A percentile compares a stretch with the other conserved stretches of the same genome.
phyloP scores from a whole-genome alignment of 2,888 invertebrate genomes.

The Amiota mariae region DNA sequence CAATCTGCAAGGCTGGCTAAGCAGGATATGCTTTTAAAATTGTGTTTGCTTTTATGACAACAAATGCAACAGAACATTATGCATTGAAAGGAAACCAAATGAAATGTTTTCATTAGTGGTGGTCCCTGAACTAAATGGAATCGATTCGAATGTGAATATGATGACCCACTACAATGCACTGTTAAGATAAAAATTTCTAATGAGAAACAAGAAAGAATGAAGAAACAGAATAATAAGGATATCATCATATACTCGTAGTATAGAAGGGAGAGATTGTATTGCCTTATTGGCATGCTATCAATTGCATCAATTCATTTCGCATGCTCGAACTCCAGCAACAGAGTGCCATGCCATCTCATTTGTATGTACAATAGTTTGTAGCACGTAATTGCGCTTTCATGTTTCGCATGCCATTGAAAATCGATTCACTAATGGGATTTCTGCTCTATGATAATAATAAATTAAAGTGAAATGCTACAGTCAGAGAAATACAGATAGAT shows the following conservation, averaged over 20 bases:
- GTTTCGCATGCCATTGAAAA: constrained; percentile 36
- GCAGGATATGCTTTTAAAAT: constrained; percentile 44
- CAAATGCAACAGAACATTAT: not conserved
- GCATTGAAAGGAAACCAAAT: not conserved
- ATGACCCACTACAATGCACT: not conserved
- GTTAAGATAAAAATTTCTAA: not conserved
- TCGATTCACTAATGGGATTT: constrained; percentile 21
- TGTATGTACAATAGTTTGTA: not conserved
- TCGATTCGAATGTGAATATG: too few relatives aligned
- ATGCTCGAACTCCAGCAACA: too few relatives aligned
- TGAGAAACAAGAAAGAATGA: too few relatives aligned
- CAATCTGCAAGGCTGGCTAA: constrained; percentile 24
- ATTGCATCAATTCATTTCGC: too few relatives aligned
- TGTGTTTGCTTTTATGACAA: constrained; percentile 3
- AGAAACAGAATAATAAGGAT: too few relatives aligned
- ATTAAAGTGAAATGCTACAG: too few relatives aligned
- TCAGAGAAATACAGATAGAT: too few relatives aligned
- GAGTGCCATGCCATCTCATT: not conserved
- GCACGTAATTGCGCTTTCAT: constrained; percentile 34
- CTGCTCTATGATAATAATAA: not conserved
- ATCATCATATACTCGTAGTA: too few relatives aligned
- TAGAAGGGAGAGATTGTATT: too few relatives aligned
- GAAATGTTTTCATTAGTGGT: constrained; percentile 20
- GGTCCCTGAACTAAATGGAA: not conserved
- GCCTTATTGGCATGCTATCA: too few relatives aligned